These are phyloP conservation scores for Agrypnus murinus DNA, from an alignment of 2,888 invertebrate species.

Conservation along the genomic window DNA sequence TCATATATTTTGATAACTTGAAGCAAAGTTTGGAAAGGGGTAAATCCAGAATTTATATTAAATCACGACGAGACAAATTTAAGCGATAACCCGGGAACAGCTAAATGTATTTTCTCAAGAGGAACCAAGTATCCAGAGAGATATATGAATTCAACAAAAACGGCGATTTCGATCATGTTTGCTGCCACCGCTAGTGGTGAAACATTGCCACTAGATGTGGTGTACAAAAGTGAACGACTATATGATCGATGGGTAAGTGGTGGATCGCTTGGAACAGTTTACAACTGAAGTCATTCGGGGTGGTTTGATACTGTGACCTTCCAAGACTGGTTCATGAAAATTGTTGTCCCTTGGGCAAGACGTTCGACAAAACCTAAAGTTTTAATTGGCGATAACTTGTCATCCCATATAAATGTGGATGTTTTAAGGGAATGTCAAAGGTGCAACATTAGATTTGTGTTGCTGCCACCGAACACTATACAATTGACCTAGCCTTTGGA, in stretches of 20 bases:
- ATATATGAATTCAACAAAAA: constrained; percentile 1
- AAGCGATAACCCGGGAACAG: constrained; percentile 62
- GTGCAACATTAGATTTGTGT: constrained; percentile 12
- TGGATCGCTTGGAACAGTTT: constrained; percentile 1
- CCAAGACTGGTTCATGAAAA: constrained; percentile 18
- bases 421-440: constrained; percentile 6
- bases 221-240: constrained; percentile 11
- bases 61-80: constrained; percentile 67
- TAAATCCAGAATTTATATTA: constrained; percentile 55
- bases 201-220: constrained; percentile 42
- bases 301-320: constrained; percentile 19
- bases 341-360: not conserved
- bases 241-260: constrained; percentile 6
- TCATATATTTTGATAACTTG: constrained; percentile 48
- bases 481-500: not conserved
- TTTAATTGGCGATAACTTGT: constrained; percentile 35
- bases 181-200: constrained; percentile 6
- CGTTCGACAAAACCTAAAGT: constrained; percentile 12
- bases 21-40: constrained; percentile 28
- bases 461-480: constrained; percentile 13
- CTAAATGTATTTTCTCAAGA: constrained; percentile 45
- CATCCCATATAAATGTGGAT: constrained; percentile 14
- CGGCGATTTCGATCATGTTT: constrained; percentile 23
- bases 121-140: constrained; percentile 58
- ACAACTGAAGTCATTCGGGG: constrained; percentile 7